Base-by-base conservation (phyloP, 2,888 invertebrate species). In the Meliscaeva auricollis region DNA sequence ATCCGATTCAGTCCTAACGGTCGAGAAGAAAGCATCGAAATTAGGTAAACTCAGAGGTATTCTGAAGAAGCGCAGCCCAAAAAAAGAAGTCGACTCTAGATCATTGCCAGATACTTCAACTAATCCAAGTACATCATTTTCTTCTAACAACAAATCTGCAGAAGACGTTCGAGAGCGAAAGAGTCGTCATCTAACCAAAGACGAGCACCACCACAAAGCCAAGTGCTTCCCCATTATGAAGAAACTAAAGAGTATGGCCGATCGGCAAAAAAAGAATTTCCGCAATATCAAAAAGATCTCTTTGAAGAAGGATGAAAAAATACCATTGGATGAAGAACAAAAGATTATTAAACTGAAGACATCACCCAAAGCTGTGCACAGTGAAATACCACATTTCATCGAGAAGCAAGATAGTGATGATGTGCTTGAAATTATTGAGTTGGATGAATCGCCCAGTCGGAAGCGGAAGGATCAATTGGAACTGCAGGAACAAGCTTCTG, bases 191-290 rank as follows among this genome's bases (percentile, higher is more conserved):
- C 93, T 93, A 89, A 92, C 93, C 88, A 93, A 93, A 90, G 93
- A 93, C 30, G 93, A 93, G 90, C 74, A 87, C 3, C 73, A 73
- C 6, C 66, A 73, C 46, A 79, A 72, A 82, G 79, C 87, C 70
- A 89, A 89, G 60, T 94, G 94, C 90, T 94, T 94, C 89, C 94
- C 94, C 32, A 92, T 94, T 75, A 95, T 94, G 87, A 94, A 94
- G 90, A 94, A 95, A 91, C 93, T 94, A 22, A 94, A 94, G 90
- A 94, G 94, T 87, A 93, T 94, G 91, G 95, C 94, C 17, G 95
- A 94, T 88, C 94, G 94, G 92, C 94, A 88, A 90, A 94, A 91
- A 93, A 94, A 88, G 93, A 94, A 94, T 79, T 82, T 91, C 35
- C 72, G 70, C 3, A 90, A 90, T 6, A 92, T 92, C 54, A 91